phyloP scores from a whole-genome alignment of 2,113 vertebrate species.

The Tinamus guttatus region DNA sequence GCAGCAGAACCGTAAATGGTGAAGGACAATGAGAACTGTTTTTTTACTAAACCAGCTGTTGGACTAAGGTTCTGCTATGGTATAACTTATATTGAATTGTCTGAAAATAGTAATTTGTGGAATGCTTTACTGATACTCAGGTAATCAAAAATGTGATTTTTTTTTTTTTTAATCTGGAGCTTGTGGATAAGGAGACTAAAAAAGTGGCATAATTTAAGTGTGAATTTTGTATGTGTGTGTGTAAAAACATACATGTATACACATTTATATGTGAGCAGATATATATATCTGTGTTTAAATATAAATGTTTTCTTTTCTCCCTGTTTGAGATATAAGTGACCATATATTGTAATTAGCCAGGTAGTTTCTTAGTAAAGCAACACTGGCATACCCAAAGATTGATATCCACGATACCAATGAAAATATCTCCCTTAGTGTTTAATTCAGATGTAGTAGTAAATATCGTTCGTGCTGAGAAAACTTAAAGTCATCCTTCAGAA shows the following conservation, averaged over 20 bases:
- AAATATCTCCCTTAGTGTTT: neutral
- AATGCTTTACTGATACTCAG: neutral
- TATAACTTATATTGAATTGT: neutral
- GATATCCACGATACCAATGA: neutral
- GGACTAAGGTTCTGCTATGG: neutral
- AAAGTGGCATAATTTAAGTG: neutral
- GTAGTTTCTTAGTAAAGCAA: neutral
- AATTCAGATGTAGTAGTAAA: neutral
- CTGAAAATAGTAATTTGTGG: neutral
- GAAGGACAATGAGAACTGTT: neutral
- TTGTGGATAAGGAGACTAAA: neutral
- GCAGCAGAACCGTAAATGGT: neutral
- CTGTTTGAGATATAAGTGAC: neutral
- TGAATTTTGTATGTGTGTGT: fast-evolving
- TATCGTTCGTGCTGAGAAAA: neutral
- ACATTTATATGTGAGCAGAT: too few species aligned
- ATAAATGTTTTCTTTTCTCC: neutral
- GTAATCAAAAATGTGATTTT: neutral
- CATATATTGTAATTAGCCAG: neutral
- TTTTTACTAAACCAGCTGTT: neutral
- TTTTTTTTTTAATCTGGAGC: neutral
- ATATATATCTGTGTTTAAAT: neutral
- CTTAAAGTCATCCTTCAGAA: neutral
- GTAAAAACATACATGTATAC: neutral
- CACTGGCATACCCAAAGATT: neutral